phyloP scores from a whole-genome alignment of 1,140 invertebrate species.

The Trachymyrmex cornetzi region DNA sequence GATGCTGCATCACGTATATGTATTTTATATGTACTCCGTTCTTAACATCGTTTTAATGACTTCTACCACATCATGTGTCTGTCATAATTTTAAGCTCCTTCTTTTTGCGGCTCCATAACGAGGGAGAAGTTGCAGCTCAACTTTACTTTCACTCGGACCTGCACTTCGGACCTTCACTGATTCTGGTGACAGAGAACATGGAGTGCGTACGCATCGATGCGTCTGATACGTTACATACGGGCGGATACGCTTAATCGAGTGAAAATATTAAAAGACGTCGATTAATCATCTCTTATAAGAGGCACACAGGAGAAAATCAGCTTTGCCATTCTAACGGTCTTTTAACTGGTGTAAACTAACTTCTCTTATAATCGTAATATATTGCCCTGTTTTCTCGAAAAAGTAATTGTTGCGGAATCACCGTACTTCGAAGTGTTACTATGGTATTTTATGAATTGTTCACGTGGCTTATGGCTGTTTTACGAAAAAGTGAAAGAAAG shows the following conservation, averaged over 20 bases:
- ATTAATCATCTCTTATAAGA: conserved; percentile 28
- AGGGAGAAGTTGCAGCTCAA: conserved; percentile 31
- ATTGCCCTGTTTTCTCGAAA: not conserved
- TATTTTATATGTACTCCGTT: not conserved
- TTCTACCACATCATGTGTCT: not conserved
- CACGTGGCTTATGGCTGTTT: not conserved
- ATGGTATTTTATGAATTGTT: conserved; percentile 20
- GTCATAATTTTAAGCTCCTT: not conserved
- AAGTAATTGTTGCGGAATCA: not conserved
- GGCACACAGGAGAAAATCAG: not conserved
- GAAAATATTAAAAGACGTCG: conserved; percentile 36
- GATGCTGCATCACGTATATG: not conserved
- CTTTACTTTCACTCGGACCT: conserved; percentile 67
- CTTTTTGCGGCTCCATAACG: not conserved
- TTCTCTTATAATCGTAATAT: conserved; percentile 20
- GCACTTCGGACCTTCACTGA: conserved; percentile 19
- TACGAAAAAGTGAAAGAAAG: not conserved
- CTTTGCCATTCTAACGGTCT: not conserved
- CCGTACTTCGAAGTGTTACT: not conserved
- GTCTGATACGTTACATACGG: conserved; percentile 10
- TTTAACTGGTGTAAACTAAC: conserved; percentile 4
- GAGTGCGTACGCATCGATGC: not conserved
- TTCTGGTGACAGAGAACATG: conserved; percentile 14
- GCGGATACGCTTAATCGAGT: conserved; percentile 42
- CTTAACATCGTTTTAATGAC: not conserved